Percentiles rank a stretch among this genome's conserved stretches.
Evolutionary conservation across 1,140 invertebrate genomes (phyloP).

Genomic region (Aphaenogaster floridana): DNA sequence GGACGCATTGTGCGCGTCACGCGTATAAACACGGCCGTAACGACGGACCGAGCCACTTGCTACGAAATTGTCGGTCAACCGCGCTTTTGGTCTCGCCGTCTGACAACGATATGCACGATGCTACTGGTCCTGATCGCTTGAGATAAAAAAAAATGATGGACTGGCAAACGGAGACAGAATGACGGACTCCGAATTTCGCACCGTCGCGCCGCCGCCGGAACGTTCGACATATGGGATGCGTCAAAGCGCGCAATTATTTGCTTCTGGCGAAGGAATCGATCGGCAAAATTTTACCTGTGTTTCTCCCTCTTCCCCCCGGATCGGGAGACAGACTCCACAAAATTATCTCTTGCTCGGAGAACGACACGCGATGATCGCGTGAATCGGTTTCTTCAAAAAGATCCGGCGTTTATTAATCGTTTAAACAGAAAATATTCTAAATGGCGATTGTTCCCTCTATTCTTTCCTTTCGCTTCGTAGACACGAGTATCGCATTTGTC

Average conservation of each 20-base stretch:
- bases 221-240: slow-evolving; percentile 71
- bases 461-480: neutral
- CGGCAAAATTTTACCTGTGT: neutral
- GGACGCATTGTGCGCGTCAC: slow-evolving; percentile 40
- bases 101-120: slow-evolving; percentile 43
- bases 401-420: slow-evolving; percentile 2
- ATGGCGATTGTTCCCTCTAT: neutral
- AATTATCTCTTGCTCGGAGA: slow-evolving; percentile 44
- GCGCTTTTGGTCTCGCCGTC: slow-evolving; percentile 13
- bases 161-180: too few species aligned
- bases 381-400: slow-evolving; percentile 26
- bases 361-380: slow-evolving; percentile 22
- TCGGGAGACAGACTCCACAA: slow-evolving; percentile 22
- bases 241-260: slow-evolving; percentile 45
- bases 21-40: slow-evolving; percentile 1
- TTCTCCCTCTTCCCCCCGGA: neutral
- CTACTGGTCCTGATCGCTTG: neutral
- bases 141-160: slow-evolving; percentile 5
- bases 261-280: slow-evolving; percentile 28
- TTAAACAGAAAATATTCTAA: slow-evolving; percentile 2
- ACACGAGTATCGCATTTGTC: neutral
- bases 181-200: slow-evolving; percentile 31
- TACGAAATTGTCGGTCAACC: slow-evolving; percentile 55
- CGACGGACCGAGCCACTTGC: neutral
- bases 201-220: neutral